Evolutionary conservation across 2,888 invertebrate genomes (phyloP).

Genomic region (Epistrophella euchroma): DNA sequence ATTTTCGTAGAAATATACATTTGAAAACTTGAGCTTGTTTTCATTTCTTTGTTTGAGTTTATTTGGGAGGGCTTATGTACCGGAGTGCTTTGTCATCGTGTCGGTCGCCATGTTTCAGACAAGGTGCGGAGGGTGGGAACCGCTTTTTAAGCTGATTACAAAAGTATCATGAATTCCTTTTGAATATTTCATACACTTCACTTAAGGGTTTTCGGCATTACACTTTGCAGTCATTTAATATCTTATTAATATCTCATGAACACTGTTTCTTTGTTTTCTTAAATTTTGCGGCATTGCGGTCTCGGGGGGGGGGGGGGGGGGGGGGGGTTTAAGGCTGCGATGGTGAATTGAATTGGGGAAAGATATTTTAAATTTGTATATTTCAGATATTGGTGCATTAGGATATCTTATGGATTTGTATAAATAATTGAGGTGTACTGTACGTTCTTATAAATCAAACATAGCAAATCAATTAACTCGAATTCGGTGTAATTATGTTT

Average conservation of each 20-base stretch:
- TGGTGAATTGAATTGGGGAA: not conserved
- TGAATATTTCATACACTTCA: constrained; percentile 71
- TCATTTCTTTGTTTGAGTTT: not conserved
- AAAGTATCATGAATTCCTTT: constrained; percentile 46
- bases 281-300: not conserved
- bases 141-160: constrained; percentile 28
- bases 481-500: no score
- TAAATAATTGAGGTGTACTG: not conserved
- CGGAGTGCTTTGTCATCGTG: not conserved
- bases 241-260: constrained; percentile 72
- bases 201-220: constrained; percentile 69
- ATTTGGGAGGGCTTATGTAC: not conserved
- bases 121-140: no score
- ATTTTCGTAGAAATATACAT: not conserved
- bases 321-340: not conserved
- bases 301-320: not conserved
- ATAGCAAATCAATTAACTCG: no score
- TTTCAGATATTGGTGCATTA: not conserved
- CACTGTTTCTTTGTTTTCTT: constrained; percentile 13
- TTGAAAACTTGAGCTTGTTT: constrained; percentile 1
- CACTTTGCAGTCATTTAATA: constrained; percentile 72
- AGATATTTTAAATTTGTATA: not conserved
- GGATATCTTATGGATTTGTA: not conserved
- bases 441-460: no score
- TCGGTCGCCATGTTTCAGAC: not conserved